phyloP scores from a whole-genome alignment of 2,113 vertebrate genomes.

The Syngnathoides biaculeatus region DNA sequence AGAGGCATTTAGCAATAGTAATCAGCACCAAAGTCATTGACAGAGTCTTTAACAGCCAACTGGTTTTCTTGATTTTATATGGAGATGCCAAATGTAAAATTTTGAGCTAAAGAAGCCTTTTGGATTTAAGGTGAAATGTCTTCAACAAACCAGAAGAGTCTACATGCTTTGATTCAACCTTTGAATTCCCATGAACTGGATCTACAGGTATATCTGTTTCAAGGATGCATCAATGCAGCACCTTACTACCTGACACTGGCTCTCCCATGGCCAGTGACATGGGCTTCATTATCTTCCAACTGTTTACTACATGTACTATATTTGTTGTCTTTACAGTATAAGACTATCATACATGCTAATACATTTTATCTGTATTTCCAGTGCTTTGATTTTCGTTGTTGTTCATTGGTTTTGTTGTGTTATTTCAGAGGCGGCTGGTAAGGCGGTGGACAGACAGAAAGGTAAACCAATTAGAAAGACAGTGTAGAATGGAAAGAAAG shows the following conservation, averaged over 20 bases:
- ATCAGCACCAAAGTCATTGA: too few relatives aligned
- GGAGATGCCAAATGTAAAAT: too few relatives aligned
- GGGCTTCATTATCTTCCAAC: neutral
- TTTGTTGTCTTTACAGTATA: neutral
- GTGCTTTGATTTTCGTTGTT: constrained; percentile 44
- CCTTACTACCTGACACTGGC: neutral
- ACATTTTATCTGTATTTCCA: constrained; percentile 12
- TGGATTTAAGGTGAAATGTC: too few relatives aligned
- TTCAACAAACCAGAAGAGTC: too few relatives aligned
- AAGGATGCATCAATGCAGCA: neutral
- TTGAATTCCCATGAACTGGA: too few relatives aligned
- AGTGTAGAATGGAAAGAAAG: constrained; percentile 2
- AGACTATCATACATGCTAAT: constrained; percentile 6
- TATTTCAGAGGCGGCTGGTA: constrained; percentile 69
- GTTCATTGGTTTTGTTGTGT: constrained; percentile 64
- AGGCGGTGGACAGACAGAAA: constrained; percentile 65
- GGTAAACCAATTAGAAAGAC: constrained; percentile 53
- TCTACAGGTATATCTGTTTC: neutral
- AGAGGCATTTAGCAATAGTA: too few relatives aligned
- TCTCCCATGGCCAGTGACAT: neutral
- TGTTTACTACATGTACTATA: neutral
- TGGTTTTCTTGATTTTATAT: too few relatives aligned
- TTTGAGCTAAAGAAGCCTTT: too few relatives aligned
- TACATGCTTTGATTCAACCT: too few relatives aligned
- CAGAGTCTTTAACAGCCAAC: too few relatives aligned